A percentile compares a stretch with the other conserved stretches of the same genome.
phyloP scores from a whole-genome alignment of 2,113 vertebrate genomes.

The Epinephelus lanceolatus region DNA sequence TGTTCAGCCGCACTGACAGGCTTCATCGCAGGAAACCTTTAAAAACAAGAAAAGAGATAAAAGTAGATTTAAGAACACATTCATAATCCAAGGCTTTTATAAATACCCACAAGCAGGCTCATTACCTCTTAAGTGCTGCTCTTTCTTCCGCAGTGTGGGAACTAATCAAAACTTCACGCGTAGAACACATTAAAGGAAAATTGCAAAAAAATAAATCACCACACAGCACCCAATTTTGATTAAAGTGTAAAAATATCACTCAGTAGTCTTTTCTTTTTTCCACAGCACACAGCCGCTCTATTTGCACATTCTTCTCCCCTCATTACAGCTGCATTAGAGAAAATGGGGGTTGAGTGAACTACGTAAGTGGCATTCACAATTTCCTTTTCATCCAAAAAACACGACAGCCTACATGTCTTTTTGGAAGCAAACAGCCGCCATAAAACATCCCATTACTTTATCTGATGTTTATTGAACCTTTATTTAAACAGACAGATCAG shows the following conservation, averaged over 20 bases:
- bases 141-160: neutral
- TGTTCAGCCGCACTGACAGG: conserved; percentile 22
- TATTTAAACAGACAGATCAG: conserved; percentile 14
- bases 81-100: conserved; percentile 4
- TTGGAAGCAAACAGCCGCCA: conserved; percentile 22
- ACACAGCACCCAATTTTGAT: conserved; percentile 30
- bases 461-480: neutral
- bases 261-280: conserved; percentile 2
- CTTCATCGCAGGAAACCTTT: conserved; percentile 47
- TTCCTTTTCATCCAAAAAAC: conserved; percentile 47
- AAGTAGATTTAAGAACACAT: conserved; percentile 24
- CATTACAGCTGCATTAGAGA: conserved; percentile 38
- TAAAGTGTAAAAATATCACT: conserved; percentile 47
- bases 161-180: conserved; percentile 28
- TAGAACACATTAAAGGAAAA: conserved; percentile 37
- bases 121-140: conserved; percentile 18
- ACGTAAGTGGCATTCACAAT: conserved; percentile 28
- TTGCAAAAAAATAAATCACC: conserved; percentile 3
- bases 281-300: neutral
- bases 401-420: conserved; percentile 15
- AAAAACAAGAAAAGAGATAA: conserved; percentile 57
- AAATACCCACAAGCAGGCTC: conserved; percentile 29
- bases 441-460: neutral
- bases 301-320: conserved; percentile 29
- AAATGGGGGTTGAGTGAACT: conserved; percentile 21